Evolutionary conservation across 2,797 vertebrate genomes (phyloP), one percentile per base, ranked within the genome.

Genomic region (Cygnus olor): DNA sequence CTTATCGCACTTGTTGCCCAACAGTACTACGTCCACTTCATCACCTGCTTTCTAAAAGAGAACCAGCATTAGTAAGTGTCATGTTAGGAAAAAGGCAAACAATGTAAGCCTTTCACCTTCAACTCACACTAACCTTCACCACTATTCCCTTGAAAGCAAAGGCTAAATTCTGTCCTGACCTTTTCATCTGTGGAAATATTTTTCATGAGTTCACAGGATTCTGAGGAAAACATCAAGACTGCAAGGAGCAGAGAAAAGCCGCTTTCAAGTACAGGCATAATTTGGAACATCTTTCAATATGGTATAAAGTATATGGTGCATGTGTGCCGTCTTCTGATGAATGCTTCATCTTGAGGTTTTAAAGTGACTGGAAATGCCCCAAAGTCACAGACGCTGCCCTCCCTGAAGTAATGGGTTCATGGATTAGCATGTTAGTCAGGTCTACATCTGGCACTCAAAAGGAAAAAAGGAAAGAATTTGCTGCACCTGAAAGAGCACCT

Each of bases 1-100:
- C 94, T 96, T 97, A 97, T 98, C 98, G 85, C 98, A 98, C 93
- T 98, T 98, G 96, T 98, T 98, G 86, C 98, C 98, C 96, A 98
- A 85, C 92, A 98, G 95, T 96, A 98, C 81, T 86, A 98, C 42
- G 42, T 98, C 97, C 81, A 97, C 97, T 80, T 98, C 97, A 79
- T 98, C 97, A 86, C 96, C 97, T 80, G 97, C 96, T 97, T 98
- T 97, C 97, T 98, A 84, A 95, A 96, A 96, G 80, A 96, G 83
- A 96, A 95, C 18, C 68, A 94, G 47, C 58, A 91, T 95, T 95
- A 96, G 2, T 81, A 91, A 70, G 16, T n/a, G 56, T 81, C 49
- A 92, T 72, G 58, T 19, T 60, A 83, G 92, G 64, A 65, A 88
- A 82, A 71, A 91, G 73, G 25, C 32, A 86, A 94, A 79, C 64